Evolutionary conservation across 2,888 invertebrate species (phyloP).

Genomic region (Xanthorhoe designata): DNA sequence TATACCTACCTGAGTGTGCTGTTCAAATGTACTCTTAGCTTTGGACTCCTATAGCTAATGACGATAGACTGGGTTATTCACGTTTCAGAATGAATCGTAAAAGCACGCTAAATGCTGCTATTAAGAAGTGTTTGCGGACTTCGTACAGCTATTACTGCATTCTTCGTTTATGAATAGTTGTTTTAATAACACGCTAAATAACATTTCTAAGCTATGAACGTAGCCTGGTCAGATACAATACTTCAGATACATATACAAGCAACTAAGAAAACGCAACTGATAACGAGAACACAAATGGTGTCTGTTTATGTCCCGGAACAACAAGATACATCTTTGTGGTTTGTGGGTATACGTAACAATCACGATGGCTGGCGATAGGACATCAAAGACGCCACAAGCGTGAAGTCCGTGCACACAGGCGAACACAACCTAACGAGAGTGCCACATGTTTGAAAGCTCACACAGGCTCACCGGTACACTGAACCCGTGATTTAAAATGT

Average conservation of each 20-base stretch:
- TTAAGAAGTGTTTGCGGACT: conserved; percentile 46
- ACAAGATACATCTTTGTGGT: conserved; percentile 26
- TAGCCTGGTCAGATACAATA: conserved; percentile 7
- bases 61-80: neutral
- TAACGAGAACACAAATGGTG: neutral
- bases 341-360: conserved; percentile 30
- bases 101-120: conserved; percentile 46
- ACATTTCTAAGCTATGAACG: conserved; percentile 9
- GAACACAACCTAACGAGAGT: conserved; percentile 35
- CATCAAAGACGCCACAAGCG: conserved; percentile 41
- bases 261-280: conserved; percentile 1
- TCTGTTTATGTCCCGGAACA: conserved; percentile 16
- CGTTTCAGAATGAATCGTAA: conserved; percentile 52
- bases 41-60: neutral
- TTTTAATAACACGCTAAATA: conserved; percentile 15
- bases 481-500: conserved; percentile 72
- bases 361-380: conserved; percentile 30
- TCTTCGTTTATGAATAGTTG: conserved; percentile 28
- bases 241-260: neutral
- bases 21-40: no score
- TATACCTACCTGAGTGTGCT: no score
- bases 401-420: conserved; percentile 39
- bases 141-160: conserved; percentile 39
- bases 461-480: conserved; percentile 59
- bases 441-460: conserved; percentile 55